Percentiles rank a stretch among this genome's conserved stretches.
Conservation (phyloP, 2,113 vertebrate species). For the Grantiella picta region DNA sequence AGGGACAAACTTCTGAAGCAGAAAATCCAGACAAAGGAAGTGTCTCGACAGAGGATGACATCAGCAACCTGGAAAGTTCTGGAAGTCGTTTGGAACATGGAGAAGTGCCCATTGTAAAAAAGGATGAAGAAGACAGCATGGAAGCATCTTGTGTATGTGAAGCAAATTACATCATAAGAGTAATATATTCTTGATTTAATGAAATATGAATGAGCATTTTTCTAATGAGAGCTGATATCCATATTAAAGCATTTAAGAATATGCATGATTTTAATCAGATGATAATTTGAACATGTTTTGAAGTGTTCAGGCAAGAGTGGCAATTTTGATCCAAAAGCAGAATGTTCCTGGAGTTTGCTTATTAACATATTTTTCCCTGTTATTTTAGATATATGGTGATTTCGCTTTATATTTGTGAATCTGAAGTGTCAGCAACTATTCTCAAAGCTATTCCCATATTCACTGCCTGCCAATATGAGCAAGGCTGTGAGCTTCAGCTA, state of each 20-base stretch:
- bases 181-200: conserved; percentile 24
- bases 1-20: not conserved
- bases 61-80: conserved; percentile 69
- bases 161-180: not conserved
- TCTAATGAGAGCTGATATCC: not conserved
- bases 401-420: not conserved
- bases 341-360: not conserved
- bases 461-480: not conserved
- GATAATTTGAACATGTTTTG: not conserved
- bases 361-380: not conserved
- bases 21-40: conserved; percentile 57
- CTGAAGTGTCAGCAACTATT: not conserved
- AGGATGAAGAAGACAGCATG: conserved; percentile 9
- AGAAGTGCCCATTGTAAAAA: conserved; percentile 72
- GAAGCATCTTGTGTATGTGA: conserved; percentile 59
- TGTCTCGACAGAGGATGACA: conserved; percentile 63
- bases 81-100: conserved; percentile 75
- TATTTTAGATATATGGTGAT: not conserved
- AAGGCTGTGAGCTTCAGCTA: not conserved
- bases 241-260: not conserved
- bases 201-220: not conserved
- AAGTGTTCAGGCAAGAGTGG: not conserved
- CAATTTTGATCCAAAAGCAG: not conserved
- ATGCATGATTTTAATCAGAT: conserved; percentile 14
- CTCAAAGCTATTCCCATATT: not conserved